A percentile compares a stretch with the other conserved stretches of the same genome.
These are phyloP conservation scores for Trichechus manatus DNA, from an alignment of 2,113 vertebrate species.

Conservation along the genomic window DNA sequence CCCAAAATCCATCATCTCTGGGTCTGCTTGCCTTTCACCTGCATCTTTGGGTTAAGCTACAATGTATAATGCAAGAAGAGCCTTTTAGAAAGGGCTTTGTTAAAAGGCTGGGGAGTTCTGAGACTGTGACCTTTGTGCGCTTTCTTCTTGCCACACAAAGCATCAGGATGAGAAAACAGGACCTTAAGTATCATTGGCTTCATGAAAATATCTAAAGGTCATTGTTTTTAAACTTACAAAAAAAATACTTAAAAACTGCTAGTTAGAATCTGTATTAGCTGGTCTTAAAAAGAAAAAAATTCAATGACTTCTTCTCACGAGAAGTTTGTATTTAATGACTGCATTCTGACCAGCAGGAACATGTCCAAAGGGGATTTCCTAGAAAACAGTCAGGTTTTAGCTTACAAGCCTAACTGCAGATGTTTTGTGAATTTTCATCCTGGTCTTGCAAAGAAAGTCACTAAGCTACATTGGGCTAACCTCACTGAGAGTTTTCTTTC, in stretches of 20 bases:
- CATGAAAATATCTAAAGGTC: slow-evolving; percentile 36
- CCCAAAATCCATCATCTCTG: neutral
- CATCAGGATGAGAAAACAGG: neutral
- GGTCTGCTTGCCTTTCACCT: neutral
- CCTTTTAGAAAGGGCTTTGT: neutral
- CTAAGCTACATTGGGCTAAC: slow-evolving; percentile 48
- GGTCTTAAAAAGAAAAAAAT: neutral
- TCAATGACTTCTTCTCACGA: neutral
- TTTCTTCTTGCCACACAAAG: neutral
- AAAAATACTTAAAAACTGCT: neutral
- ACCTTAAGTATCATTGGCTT: slow-evolving; percentile 15
- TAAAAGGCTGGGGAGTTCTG: neutral
- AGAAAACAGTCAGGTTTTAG: neutral
- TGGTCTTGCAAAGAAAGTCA: slow-evolving; percentile 34
- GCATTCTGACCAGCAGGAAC: slow-evolving; percentile 19
- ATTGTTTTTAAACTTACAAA: neutral
- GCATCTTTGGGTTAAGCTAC: neutral
- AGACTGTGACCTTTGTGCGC: neutral
- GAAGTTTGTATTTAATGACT: slow-evolving; percentile 9
- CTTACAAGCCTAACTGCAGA: slow-evolving; percentile 61
- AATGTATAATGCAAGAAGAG: neutral
- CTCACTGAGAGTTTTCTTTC: slow-evolving; percentile 40
- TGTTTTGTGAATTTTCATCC: slow-evolving; percentile 63
- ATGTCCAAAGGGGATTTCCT: neutral
- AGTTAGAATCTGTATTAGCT: neutral